A percentile compares a stretch with the other conserved stretches of the same genome.
These are phyloP conservation scores for Artemia sp. DNA, from an alignment of 2,888 invertebrate species.

Conservation along the genomic window DNA sequence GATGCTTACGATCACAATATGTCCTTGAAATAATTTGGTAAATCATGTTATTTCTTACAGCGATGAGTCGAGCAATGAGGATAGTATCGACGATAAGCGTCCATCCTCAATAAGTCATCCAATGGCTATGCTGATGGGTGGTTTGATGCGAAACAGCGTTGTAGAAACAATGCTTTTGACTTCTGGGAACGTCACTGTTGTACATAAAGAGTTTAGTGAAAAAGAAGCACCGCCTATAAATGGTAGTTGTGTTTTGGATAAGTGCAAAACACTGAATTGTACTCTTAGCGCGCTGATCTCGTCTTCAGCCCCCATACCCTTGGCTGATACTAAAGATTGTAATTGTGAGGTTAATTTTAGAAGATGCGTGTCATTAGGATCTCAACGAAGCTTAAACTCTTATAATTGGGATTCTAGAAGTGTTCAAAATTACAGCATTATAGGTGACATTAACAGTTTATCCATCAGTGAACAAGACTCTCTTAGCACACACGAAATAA, in stretches of 20 bases:
- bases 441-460: background rate
- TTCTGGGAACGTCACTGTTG: background rate
- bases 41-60: background rate
- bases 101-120: constrained; percentile 13
- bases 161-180: constrained; percentile 11
- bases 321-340: background rate
- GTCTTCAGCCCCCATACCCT: background rate
- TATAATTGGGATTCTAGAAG: constrained; percentile 8
- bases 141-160: constrained; percentile 7
- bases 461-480: background rate
- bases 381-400: background rate
- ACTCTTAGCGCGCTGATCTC: background rate
- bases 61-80: background rate
- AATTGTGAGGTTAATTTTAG: background rate
- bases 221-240: background rate
- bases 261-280: background rate
- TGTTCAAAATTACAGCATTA: background rate
- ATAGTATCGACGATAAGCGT: background rate
- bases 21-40: too few relatives aligned
- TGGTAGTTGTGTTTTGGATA: background rate
- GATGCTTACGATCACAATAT: too few relatives aligned
- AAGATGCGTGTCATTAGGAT: background rate
- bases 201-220: background rate
- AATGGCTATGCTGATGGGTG: constrained; percentile 15
- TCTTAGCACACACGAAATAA: background rate